Percentiles rank a stretch among this genome's conserved stretches.
Evolutionary conservation across 2,797 vertebrate genomes (phyloP).

Genomic region (Leuciscus waleckii): DNA sequence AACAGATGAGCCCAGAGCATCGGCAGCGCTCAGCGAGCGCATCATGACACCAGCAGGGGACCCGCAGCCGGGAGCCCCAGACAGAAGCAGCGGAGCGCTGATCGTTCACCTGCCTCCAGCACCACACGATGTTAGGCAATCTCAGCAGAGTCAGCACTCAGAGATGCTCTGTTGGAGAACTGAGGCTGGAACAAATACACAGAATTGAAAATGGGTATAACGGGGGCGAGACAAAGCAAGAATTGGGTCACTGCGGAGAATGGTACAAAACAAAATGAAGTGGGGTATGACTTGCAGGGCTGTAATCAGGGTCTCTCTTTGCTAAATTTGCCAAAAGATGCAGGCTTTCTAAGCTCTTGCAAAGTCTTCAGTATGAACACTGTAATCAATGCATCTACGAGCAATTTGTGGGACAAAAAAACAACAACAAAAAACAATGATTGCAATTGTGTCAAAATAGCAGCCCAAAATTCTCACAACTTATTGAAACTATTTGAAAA

Average conservation of each 20-base stretch:
- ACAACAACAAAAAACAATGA: background rate
- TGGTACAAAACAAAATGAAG: background rate
- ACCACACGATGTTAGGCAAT: background rate
- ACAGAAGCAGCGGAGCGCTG: conserved; percentile 48
- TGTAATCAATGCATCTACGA: background rate
- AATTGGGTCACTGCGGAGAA: conserved; percentile 39
- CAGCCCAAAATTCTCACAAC: background rate
- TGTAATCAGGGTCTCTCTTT: background rate
- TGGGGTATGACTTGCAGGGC: background rate
- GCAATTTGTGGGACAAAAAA: background rate
- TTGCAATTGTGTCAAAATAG: background rate
- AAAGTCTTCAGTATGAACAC: background rate
- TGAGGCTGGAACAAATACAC: background rate
- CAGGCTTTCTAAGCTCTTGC: background rate
- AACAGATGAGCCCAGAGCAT: conserved; percentile 55
- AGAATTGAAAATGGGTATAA: conserved; percentile 9
- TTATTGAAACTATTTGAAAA: background rate
- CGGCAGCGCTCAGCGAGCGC: conserved; percentile 18
- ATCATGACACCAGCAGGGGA: conserved; percentile 50
- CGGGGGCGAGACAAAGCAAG: background rate
- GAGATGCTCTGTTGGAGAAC: conserved; percentile 18
- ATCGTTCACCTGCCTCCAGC: conserved; percentile 24
- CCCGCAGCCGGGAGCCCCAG: conserved; percentile 52
- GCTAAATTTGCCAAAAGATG: background rate
- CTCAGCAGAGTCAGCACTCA: background rate